Conservation (phyloP, 64 coral and sea anemone genomes). For the Montipora foliosa region DNA sequence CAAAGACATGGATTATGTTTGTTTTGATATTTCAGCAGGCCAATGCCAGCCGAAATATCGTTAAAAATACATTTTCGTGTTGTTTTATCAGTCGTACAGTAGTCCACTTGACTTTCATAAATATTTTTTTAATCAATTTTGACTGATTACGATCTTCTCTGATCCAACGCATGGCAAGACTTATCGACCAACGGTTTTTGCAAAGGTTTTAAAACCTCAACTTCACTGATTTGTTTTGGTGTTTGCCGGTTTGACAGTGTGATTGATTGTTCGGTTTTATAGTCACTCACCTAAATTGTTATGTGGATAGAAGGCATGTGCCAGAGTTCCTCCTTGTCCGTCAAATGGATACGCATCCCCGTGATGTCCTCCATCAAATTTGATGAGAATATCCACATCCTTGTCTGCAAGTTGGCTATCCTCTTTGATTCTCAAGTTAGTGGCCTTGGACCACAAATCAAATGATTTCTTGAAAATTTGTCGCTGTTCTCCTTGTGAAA, state of each 20-base stretch:
- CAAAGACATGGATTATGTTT: too few relatives aligned
- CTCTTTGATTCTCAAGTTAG: slow-evolving; percentile 58
- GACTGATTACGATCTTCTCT: too few relatives aligned
- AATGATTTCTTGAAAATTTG: slow-evolving; percentile 61
- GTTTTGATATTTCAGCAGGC: too few relatives aligned
- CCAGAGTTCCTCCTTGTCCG: slow-evolving; percentile 60
- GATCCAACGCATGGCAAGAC: too few relatives aligned
- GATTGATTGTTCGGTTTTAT: neutral
- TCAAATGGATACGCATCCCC: slow-evolving; percentile 62
- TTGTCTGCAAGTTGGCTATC: neutral
- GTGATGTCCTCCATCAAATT: slow-evolving; percentile 18
- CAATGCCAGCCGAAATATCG: too few relatives aligned
- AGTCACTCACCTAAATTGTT: slow-evolving; percentile 49
- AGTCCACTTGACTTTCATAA: too few relatives aligned
- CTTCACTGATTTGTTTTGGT: neutral
- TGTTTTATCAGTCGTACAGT: too few relatives aligned
- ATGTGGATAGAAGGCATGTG: slow-evolving; percentile 70
- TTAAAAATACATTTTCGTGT: too few relatives aligned
- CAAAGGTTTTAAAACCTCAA: too few relatives aligned
- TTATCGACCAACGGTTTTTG: neutral
- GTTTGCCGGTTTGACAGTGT: neutral
- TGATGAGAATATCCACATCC: slow-evolving; percentile 64
- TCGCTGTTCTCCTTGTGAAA: slow-evolving; percentile 5
- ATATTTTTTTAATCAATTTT: too few relatives aligned
- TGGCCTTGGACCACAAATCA: slow-evolving; percentile 32